Evolutionary conservation across 2,888 invertebrate species (phyloP).

Genomic region (Marronus borbonicus): DNA sequence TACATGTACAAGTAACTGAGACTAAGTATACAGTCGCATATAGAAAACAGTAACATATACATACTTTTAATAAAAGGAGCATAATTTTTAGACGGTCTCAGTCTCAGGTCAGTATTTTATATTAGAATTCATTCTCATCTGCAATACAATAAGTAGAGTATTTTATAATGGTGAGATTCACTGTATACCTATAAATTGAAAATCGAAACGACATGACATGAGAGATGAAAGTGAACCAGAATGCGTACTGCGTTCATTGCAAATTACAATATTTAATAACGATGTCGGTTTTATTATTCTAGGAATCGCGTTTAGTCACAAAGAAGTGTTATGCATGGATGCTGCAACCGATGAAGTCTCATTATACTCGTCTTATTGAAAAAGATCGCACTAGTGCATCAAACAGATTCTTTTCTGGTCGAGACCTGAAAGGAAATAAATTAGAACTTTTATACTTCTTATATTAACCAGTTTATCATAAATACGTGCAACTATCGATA

Average conservation of each 20-base stretch:
- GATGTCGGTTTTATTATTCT: conserved; percentile 36
- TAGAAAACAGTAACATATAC: no score
- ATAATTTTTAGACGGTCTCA: no score
- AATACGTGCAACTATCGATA: neutral
- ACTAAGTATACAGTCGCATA: no score
- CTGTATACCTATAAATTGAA: no score
- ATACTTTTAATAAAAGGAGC: no score
- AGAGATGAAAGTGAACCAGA: no score
- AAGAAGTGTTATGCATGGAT: conserved; percentile 47
- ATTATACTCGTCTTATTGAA: conserved; percentile 35
- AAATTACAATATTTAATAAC: conserved; percentile 46
- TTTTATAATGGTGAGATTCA: no score
- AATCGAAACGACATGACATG: neutral
- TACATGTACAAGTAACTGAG: no score
- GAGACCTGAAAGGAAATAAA: conserved; percentile 32
- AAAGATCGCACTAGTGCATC: conserved; percentile 29
- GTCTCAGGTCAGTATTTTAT: no score
- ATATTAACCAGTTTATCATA: conserved; percentile 26
- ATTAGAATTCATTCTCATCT: no score
- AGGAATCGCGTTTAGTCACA: conserved; percentile 31
- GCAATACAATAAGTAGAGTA: no score
- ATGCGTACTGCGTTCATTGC: neutral
- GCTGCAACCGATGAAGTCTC: conserved; percentile 39
- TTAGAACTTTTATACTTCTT: conserved; percentile 39
- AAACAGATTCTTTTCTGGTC: conserved; percentile 29